These are phyloP conservation scores for Neosalanx taihuensis DNA, from an alignment of 2,797 vertebrate species.

Conservation along the genomic window DNA sequence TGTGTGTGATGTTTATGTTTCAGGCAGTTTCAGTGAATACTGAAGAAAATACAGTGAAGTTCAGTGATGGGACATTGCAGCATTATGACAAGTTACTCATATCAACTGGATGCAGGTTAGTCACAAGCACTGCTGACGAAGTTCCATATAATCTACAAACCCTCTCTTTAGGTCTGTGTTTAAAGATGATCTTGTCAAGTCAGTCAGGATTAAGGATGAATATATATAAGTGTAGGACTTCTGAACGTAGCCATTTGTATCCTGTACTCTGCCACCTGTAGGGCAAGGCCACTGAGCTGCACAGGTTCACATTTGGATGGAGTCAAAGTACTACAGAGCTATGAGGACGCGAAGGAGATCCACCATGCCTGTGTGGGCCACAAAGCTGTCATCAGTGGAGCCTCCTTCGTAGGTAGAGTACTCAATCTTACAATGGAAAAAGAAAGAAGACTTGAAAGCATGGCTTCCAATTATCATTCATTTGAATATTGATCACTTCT, in stretches of 20 bases:
- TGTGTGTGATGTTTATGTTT: slow-evolving; percentile 8
- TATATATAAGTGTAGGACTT: no score
- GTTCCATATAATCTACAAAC: background rate
- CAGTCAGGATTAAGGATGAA: no score
- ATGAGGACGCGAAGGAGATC: slow-evolving; percentile 78
- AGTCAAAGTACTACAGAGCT: slow-evolving; percentile 70
- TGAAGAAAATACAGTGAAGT: slow-evolving; percentile 62
- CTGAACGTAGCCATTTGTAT: no score
- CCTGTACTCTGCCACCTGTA: slow-evolving; percentile 40
- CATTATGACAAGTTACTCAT: slow-evolving; percentile 81
- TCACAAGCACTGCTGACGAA: background rate
- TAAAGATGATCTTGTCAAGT: no score
- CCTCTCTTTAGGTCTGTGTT: background rate
- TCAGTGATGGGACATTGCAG: slow-evolving; percentile 73
- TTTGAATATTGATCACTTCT: background rate
- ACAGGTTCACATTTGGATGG: slow-evolving; percentile 78
- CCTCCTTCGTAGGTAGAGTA: slow-evolving; percentile 82
- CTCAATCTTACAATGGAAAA: background rate
- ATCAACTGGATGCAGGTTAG: slow-evolving; percentile 82
- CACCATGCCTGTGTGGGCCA: slow-evolving; percentile 64
- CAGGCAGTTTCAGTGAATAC: slow-evolving; percentile 77
- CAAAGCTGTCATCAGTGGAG: slow-evolving; percentile 75
- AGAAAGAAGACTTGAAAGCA: background rate
- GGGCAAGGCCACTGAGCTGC: slow-evolving; percentile 71
- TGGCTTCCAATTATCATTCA: background rate